Conservation (phyloP, 2,113 vertebrate genomes). For the Tragelaphus imberbis region DNA sequence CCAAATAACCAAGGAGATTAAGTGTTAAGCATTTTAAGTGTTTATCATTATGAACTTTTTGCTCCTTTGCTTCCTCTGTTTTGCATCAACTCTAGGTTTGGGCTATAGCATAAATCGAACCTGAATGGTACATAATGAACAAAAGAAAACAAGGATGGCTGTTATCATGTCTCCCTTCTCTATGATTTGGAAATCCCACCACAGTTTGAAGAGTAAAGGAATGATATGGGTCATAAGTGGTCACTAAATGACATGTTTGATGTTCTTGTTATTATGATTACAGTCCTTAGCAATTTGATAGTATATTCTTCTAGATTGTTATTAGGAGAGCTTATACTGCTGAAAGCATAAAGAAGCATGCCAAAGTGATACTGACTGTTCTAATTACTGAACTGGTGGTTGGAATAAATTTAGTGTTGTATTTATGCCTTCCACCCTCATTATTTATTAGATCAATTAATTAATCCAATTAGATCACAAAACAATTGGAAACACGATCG, state of each 20-base stretch:
- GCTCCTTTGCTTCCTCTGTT: not conserved
- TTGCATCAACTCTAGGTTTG: not conserved
- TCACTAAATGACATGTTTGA: not conserved
- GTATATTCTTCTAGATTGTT: slow-evolving; percentile 4
- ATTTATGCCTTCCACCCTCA: not conserved
- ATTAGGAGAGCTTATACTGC: not conserved
- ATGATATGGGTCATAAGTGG: not conserved
- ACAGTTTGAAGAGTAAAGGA: not conserved
- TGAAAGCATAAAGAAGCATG: not conserved
- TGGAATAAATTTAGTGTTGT: slow-evolving; percentile 12
- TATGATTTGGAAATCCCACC: not conserved
- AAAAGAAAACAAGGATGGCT: not conserved
- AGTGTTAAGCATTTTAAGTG: not conserved
- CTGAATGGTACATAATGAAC: not conserved
- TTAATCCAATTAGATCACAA: not conserved
- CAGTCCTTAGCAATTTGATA: not conserved
- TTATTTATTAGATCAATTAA: not conserved
- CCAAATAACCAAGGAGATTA: not conserved
- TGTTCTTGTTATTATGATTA: not conserved
- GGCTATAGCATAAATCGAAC: not conserved
- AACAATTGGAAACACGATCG: not conserved
- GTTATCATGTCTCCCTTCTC: not conserved
- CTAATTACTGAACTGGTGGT: not conserved
- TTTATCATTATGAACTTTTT: not conserved
- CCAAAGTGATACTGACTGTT: not conserved